These are phyloP conservation scores for Tupaia tana DNA, from an alignment of 2,113 vertebrate genomes.

Conservation along the genomic window DNA sequence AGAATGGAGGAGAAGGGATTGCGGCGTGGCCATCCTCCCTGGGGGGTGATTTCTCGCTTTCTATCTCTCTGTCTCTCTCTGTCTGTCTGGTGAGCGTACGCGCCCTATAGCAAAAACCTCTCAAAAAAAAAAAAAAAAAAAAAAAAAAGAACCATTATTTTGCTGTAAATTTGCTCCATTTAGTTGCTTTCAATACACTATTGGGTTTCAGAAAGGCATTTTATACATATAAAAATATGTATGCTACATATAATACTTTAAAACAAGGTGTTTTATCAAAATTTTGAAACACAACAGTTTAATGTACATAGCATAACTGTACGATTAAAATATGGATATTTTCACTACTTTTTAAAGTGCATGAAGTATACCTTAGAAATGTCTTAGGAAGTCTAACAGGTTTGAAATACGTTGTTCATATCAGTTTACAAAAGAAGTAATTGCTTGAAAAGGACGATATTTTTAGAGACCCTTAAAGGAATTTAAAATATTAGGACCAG, in stretches of 20 bases:
- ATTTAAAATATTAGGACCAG: background rate
- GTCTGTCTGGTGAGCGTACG: no score
- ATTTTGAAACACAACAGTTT: background rate
- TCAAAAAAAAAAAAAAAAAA: no score
- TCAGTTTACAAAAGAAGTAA: background rate
- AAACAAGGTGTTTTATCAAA: background rate
- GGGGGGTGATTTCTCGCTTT: no score
- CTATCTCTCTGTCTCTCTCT: no score
- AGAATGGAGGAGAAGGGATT: no score
- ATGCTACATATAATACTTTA: background rate
- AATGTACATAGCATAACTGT: background rate
- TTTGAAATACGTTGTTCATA: background rate
- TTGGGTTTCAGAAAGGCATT: background rate
- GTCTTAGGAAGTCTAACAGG: background rate
- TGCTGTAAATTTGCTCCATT: background rate
- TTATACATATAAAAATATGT: background rate
- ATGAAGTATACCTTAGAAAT: background rate
- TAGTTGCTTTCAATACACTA: background rate
- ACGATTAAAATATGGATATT: background rate
- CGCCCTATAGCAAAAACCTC: no score
- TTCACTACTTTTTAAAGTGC: background rate
- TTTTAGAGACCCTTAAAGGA: background rate
- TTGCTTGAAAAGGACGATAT: background rate
- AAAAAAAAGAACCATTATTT: background rate
- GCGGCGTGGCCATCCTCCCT: no score